Evolutionary conservation across 2,888 invertebrate genomes (phyloP).

Genomic region (Urechis unicinctus): DNA sequence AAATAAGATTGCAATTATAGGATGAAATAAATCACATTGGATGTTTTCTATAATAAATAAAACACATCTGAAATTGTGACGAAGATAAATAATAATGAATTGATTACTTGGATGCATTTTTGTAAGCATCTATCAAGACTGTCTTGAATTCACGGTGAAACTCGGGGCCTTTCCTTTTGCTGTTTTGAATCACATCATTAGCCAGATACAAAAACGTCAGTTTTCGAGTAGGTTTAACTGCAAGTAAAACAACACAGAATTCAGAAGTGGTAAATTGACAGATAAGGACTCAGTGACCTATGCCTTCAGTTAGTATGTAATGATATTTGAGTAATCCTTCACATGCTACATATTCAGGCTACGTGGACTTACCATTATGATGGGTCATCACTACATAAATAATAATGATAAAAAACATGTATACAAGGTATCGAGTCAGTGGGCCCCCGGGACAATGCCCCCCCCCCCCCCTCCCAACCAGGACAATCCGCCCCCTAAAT

Average conservation of each 20-base stretch:
- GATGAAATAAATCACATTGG: neutral
- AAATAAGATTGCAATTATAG: neutral
- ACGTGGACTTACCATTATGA: neutral
- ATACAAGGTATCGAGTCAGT: constrained; percentile 1
- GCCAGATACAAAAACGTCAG: constrained; percentile 95
- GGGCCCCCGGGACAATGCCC: too few relatives aligned
- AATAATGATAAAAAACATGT: constrained; percentile 11
- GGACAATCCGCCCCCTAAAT: too few relatives aligned
- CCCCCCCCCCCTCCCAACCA: too few relatives aligned
- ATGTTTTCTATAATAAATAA: too few relatives aligned
- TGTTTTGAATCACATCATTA: constrained; percentile 98
- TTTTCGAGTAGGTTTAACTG: constrained; percentile 78
- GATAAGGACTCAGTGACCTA: neutral
- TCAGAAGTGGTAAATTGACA: neutral
- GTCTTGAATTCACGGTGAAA: constrained; percentile 73
- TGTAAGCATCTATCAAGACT: constrained; percentile 74
- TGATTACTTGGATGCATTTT: constrained; percentile 64
- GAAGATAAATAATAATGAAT: neutral
- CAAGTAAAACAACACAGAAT: constrained; percentile 13
- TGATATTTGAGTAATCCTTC: too few relatives aligned
- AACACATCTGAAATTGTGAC: too few relatives aligned
- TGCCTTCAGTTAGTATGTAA: neutral
- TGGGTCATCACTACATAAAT: neutral
- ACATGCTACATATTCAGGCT: too few relatives aligned
- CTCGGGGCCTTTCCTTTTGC: constrained; percentile 94